These are phyloP conservation scores for Drosophila busckii DNA, from an alignment of 1,140 invertebrate genomes.

Conservation along the genomic window DNA sequence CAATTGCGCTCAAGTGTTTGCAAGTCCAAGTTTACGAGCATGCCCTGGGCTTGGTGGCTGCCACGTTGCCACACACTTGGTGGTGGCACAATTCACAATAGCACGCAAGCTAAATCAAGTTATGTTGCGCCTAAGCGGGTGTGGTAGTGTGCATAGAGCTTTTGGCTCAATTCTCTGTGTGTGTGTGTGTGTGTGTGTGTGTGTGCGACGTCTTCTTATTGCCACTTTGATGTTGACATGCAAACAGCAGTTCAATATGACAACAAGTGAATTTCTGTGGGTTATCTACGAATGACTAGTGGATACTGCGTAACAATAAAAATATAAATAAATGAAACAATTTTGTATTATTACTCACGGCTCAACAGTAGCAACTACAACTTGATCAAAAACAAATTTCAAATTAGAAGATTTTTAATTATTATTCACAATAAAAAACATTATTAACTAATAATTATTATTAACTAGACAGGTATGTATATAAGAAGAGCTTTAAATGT, in stretches of 20 bases:
- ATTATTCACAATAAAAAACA: too few species aligned
- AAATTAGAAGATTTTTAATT: too few species aligned
- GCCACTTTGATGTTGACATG: constrained; percentile 36
- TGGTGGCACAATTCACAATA: constrained; percentile 55
- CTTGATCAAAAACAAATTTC: too few species aligned
- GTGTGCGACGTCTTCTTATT: constrained; percentile 26
- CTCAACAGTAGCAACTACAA: too few species aligned
- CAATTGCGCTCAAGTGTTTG: constrained; percentile 74
- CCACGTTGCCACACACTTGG: neutral
- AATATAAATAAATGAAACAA: too few species aligned
- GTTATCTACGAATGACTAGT: neutral
- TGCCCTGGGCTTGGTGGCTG: constrained; percentile 26
- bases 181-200: neutral
- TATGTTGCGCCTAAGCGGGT: constrained; percentile 4
- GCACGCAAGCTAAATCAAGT: constrained; percentile 70
- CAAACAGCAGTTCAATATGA: constrained; percentile 20
- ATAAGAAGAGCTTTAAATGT: too few species aligned
- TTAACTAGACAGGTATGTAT: too few species aligned
- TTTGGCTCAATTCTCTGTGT: too few species aligned
- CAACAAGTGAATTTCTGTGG: constrained; percentile 16
- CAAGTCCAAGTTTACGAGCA: constrained; percentile 68
- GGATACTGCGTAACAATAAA: neutral
- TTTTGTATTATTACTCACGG: too few species aligned
- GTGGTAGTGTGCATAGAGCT: neutral
- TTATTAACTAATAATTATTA: too few species aligned